phyloP scores from a whole-genome alignment of 2,888 invertebrate species.

The Heliconius ethilla region DNA sequence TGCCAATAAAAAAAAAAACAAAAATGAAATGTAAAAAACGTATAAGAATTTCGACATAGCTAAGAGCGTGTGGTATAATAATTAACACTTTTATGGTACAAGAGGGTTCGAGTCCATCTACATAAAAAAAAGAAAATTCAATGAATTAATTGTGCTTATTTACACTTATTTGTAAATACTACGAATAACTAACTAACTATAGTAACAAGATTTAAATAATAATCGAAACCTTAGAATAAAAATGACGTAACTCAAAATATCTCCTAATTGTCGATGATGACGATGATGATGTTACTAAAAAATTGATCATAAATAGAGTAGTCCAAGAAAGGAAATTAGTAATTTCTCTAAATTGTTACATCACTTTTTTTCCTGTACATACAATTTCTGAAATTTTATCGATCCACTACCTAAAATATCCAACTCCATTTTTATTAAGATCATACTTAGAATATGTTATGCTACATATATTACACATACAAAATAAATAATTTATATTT shows the following conservation, averaged over 20 bases:
- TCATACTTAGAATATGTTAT: neutral
- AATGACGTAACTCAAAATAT: neutral
- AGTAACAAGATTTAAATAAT: neutral
- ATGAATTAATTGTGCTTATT: constrained; percentile 5
- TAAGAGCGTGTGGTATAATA: neutral
- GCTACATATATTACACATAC: neutral
- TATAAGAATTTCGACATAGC: neutral
- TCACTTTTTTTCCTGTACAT: neutral
- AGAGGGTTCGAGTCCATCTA: neutral
- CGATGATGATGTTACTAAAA: neutral
- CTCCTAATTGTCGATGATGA: neutral
- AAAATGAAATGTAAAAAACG: no score
- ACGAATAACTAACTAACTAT: neutral
- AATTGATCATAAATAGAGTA: neutral
- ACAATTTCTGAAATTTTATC: neutral
- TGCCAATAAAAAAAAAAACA: neutral
- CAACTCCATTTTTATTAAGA: neutral
- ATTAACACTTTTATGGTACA: neutral
- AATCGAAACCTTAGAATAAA: neutral
- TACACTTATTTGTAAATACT: constrained; percentile 1
- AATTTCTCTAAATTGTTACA: neutral
- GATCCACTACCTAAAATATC: neutral
- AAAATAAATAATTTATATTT: neutral
- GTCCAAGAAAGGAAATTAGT: no score
- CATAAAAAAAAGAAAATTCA: neutral